Percentiles rank a stretch among this genome's conserved stretches.
phyloP scores from a whole-genome alignment of 1,140 invertebrate genomes.

The Pomacea maculata region DNA sequence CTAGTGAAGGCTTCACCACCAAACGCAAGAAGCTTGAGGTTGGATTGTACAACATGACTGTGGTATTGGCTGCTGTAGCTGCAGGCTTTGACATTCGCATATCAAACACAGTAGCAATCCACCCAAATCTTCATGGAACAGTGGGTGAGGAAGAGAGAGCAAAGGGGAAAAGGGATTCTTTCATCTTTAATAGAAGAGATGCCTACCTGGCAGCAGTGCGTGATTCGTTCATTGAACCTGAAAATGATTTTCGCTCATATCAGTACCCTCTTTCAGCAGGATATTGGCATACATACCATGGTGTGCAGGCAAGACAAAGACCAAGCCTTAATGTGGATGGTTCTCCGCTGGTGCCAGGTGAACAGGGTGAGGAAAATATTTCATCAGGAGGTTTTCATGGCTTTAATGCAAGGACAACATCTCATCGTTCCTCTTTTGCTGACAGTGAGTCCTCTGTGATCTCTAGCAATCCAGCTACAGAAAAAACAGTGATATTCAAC shows the following conservation, averaged over 20 bases:
- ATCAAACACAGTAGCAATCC: slow-evolving; percentile 80
- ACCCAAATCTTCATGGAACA: slow-evolving; percentile 73
- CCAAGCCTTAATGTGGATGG: slow-evolving; percentile 70
- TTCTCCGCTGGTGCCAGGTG: slow-evolving; percentile 30
- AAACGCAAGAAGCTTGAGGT: slow-evolving; percentile 75
- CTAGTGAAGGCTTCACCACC: slow-evolving; percentile 22
- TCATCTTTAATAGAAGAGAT: slow-evolving; percentile 60
- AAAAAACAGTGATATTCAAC: slow-evolving; percentile 35
- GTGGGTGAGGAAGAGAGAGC: slow-evolving; percentile 42
- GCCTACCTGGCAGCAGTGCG: slow-evolving; percentile 64
- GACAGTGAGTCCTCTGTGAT: slow-evolving; percentile 51
- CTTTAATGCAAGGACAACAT: slow-evolving; percentile 29
- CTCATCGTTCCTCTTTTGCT: slow-evolving; percentile 43
- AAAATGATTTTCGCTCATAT: slow-evolving; percentile 54
- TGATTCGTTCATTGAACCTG: slow-evolving; percentile 62
- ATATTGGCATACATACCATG: slow-evolving; percentile 90
- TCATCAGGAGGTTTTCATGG: slow-evolving; percentile 3
- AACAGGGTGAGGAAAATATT: neutral
- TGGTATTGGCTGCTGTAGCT: slow-evolving; percentile 86
- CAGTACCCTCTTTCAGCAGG: slow-evolving; percentile 71
- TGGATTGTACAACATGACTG: slow-evolving; percentile 89
- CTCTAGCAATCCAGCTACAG: slow-evolving; percentile 33
- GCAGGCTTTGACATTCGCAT: slow-evolving; percentile 90
- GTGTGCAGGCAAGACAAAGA: slow-evolving; percentile 76
- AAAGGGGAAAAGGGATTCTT: slow-evolving; percentile 48